Conservation (phyloP, 2,113 vertebrate species). For the Tricholaema leucomelas region DNA sequence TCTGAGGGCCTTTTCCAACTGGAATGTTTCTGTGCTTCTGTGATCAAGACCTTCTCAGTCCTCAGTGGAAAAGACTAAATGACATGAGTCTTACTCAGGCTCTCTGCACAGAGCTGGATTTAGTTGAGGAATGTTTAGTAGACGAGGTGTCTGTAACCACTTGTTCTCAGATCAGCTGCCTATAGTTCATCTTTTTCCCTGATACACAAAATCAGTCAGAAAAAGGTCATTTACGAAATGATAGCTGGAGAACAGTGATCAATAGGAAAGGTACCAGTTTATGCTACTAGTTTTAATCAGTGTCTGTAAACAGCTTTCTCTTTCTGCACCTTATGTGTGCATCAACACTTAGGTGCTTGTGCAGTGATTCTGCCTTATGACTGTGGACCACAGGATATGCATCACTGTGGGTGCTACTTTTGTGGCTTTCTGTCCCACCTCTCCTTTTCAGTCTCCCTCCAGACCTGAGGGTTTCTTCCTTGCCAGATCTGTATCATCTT, state of each 20-base stretch:
- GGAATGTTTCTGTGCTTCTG: too few relatives aligned
- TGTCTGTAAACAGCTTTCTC: neutral
- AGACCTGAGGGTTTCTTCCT: neutral
- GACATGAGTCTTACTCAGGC: neutral
- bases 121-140: neutral
- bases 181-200: neutral
- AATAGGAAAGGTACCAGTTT: neutral
- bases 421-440: neutral
- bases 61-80: neutral
- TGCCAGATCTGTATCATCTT: neutral
- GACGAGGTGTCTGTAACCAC: neutral
- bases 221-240: neutral
- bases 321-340: neutral
- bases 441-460: neutral
- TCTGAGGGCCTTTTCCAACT: too few relatives aligned
- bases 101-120: neutral
- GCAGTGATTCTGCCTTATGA: neutral
- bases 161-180: neutral
- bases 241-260: neutral
- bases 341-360: neutral
- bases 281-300: neutral
- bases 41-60: neutral
- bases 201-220: neutral
- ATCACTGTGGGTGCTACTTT: neutral
- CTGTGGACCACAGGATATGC: constrained; percentile 6